Evolutionary conservation across 2,113 vertebrate species (phyloP), one percentile per base, ranked within the genome.

Genomic region (Semicossyphus pulcher): DNA sequence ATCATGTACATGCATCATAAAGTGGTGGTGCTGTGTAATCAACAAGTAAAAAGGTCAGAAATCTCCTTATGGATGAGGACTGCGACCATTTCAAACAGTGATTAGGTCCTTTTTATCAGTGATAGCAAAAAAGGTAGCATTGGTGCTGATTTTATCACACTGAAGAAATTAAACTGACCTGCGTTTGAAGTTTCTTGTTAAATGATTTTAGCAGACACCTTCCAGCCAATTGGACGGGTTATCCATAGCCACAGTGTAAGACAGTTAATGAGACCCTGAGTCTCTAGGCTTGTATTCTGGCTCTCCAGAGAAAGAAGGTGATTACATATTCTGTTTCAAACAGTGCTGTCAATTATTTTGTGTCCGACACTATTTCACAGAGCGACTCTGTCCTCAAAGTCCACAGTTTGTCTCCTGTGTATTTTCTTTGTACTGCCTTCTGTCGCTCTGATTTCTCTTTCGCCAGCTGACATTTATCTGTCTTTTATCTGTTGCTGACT

Each of bases 401-500:
- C 29, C 7, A 2, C 72, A 34, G 11, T 41, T 72, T 49, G n/a
- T 70, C 44, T 14, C 45, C 59, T 59, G 45, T 66, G 54, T 77
- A 20, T 59, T 72, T 62, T 59, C 51, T 81, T 28, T 70, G 10
- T 76, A 25, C 45, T 12, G 20, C 28, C 84, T 52, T 61, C 65
- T 69, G 57, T 68, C 21, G 7, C 66, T 72, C 25, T 20, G 51
- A 47, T 69, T 60, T 67, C 56, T 72, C 39, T 72, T 68, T 65
- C 10, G 23, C 71, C 45, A 42, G 56, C 66, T 39, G 51, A 61
- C 53, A 65, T 65, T 61, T 74, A 49, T 83, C 32, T 72, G 39
- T 84, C n/a, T 74, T 83, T 75, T 84, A 71, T 80, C 74, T 86
- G 83, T 90, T 54, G 70, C 80, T 87, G 80, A 81, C 67, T 71